Evolutionary conservation across 2,113 vertebrate species (phyloP), one percentile per base, ranked within the genome.

Genomic region (Delphinapterus leucas): DNA sequence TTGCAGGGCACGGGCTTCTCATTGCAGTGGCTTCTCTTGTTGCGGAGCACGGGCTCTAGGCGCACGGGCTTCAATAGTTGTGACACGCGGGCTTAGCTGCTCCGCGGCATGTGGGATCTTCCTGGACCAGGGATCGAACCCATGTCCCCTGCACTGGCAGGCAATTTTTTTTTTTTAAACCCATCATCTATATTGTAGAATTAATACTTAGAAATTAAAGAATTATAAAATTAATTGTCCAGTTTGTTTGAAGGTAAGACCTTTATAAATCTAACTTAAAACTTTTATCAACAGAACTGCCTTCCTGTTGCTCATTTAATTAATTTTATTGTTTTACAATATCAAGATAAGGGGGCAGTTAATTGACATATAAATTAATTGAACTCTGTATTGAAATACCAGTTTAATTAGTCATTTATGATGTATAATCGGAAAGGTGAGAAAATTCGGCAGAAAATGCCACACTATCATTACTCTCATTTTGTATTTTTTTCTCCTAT

Each of bases 231-330:
- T 60, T 33, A 61, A 86, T 17, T 55, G 7, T 73, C 28, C 18
- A 23, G 49, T 49, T 49, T 49, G 8, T 93, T 96, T 74, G 47
- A 26, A 58, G 76, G 53, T 92, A 68, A 41, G 17, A 8, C 55
- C 76, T 79, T 93, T 71, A 92, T 53, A 81, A 44, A 74, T 71
- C 36, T 88, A 31, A 67, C 38, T 44, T 84, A 49, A 44, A 74
- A 85, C 28, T 93, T 96, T 93, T 61, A 55, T 92, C 81, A 94
- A 44, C 33, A 81, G 6, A 6, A 38, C 68, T 82, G 25, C 33
- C 18, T 84, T 67, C 23, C 63, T 97, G 25, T 83, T 95, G n/a
- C 44, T 96, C 23, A 73, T 82, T 92, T 96, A 93, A 87, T 94
- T 97, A 96, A 92, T 76, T 80, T 21, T 70, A 97, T 87, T 92